Base-by-base conservation (phyloP, 1,140 invertebrate genomes). In the Philotrypesis tridentata region DNA sequence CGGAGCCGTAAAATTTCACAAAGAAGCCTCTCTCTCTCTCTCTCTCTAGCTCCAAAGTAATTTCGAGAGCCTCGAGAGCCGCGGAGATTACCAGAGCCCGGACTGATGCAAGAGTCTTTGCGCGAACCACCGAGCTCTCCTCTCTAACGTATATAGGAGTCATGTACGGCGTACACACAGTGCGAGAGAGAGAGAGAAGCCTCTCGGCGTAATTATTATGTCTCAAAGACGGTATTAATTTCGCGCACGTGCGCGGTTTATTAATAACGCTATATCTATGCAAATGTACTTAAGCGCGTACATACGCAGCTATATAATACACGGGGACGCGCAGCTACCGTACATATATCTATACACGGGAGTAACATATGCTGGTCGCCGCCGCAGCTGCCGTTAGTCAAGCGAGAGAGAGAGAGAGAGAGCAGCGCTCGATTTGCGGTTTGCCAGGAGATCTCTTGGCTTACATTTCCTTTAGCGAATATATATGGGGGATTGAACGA, bases 191-290 rank as follows among this genome's bases (percentile, higher is more conserved):
- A n/a, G n/a, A n/a, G n/a, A n/a, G n/a, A n/a, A n/a, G n/a, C n/a
- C n/a, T n/a, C n/a, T 11, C 61, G 27, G 9, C 33, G n/a, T 65
- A 67, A 65, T 76, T 40, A 67, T 55, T 37, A 71, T 31, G 23
- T 17, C 68, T 70, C 65, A 27, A 67, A 48, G 37, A 6, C 2
- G 33, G 29, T 61, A 72, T 82, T 63, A 82, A 82, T 82, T 67
- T 68, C 33, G 63, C 72, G 70, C 72, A 48, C 72, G 61, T 60
- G 33, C 33, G 9, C 25, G 31, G 9, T 68, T 82, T 82, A 71
- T 76, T 82, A 82, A 71, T 82, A 63, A 43, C 33, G n/a, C 43
- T 43, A 43, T 76, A 82, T 68, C 60, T 68, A 75, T 81, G 72
- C 63, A 75, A 81, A 81, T 81, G 27, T 63, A 81, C 17, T 81